Evolutionary conservation across 2,888 invertebrate species (phyloP), one percentile per base, ranked within the genome.

Genomic region (Rapana venosa): DNA sequence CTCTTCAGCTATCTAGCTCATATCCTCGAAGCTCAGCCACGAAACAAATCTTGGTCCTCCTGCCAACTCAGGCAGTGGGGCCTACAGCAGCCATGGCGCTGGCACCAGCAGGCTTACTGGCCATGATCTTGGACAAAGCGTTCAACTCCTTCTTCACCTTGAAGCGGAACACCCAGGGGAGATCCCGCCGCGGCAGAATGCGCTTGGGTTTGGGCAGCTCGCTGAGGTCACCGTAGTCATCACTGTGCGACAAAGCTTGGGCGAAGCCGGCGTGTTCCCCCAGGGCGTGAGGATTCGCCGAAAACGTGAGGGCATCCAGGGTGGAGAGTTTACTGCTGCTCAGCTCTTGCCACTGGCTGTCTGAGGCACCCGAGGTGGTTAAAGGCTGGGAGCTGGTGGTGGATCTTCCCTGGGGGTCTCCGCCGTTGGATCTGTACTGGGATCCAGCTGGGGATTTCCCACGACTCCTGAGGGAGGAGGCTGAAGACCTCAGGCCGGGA

Each of bases 131-230:
- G 36, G 94, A 92, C 88, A 95, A 88, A 88, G 94, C 93, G 90
- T 94, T 95, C 94, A 94, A 94, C 81, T 92, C 94, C 88, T 93
- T 92, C 92, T 95, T 95, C 85, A 95, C 94, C 92, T 95, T 95
- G 91, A 94, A 95, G 90, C 95, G 91, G 92, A 94, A 95, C 61
- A 95, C 94, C 94, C 94, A 95, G 0, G 95, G 95, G 22, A 94
- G 90, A 87, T 94, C 94, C 87, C 93, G 91, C 84, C 91, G 90
- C 20, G 94, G 94, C 88, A 93, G 89, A 74, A 94, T 92, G 85
- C 92, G 91, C 92, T 94, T 94, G 26, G 94, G 94, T 47, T 92
- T 92, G 81, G 94, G 94, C 87, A 94, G 90, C 77, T 91, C 90
- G 91, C 93, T 94, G 15, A 94, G 91, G 90, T 94, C 94, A 83